These are phyloP conservation scores for Salticus scenicus DNA, from an alignment of 2,888 invertebrate species.

Conservation along the genomic window DNA sequence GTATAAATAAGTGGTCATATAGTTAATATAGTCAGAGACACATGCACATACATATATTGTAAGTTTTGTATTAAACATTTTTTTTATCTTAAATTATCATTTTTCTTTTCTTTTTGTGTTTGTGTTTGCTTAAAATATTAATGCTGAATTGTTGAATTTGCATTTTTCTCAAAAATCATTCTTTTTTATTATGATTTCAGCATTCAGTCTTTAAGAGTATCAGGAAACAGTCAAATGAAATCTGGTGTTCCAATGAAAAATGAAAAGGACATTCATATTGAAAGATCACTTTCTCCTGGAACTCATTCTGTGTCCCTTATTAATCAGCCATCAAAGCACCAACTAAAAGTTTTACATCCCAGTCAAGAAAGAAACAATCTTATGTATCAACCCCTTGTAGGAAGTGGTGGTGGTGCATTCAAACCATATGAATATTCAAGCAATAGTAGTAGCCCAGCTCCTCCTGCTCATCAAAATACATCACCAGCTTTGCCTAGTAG, in stretches of 20 bases:
- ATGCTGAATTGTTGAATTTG: too few relatives aligned
- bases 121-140: too few relatives aligned
- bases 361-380: slow-evolving; percentile 68
- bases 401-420: slow-evolving; percentile 69
- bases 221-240: slow-evolving; percentile 36
- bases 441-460: slow-evolving; percentile 59
- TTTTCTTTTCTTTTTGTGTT: too few relatives aligned
- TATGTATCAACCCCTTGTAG: slow-evolving; percentile 67
- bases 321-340: slow-evolving; percentile 61
- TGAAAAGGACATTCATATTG: slow-evolving; percentile 49
- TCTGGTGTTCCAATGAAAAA: slow-evolving; percentile 5
- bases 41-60: too few relatives aligned
- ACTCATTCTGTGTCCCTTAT: slow-evolving; percentile 71
- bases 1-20: too few relatives aligned
- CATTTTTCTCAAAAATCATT: too few relatives aligned
- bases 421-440: slow-evolving; percentile 71
- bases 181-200: slow-evolving; percentile 23
- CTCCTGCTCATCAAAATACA: slow-evolving; percentile 71
- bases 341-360: slow-evolving; percentile 54
- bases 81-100: too few relatives aligned
- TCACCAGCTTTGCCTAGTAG: slow-evolving; percentile 55
- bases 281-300: slow-evolving; percentile 55
- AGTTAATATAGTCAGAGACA: too few relatives aligned
- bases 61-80: too few relatives aligned
- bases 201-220: slow-evolving; percentile 41